Base-by-base conservation (phyloP, 2,113 vertebrate genomes). In the Tachysurus fulvidraco region DNA sequence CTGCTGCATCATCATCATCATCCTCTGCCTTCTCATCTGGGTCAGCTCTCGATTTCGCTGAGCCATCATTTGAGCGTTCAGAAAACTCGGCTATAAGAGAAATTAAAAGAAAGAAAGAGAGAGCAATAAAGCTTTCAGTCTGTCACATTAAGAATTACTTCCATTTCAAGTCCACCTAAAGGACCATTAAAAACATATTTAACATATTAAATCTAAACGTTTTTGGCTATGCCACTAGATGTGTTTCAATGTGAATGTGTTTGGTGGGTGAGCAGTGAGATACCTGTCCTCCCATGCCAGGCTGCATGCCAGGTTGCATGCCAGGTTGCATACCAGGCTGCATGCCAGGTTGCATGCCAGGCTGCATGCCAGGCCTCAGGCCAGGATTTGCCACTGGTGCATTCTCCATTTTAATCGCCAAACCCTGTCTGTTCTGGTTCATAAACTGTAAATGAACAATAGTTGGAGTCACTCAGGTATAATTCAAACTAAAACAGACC, bases 11-110 rank as follows among this genome's bases (percentile, higher is more conserved):
- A 98, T 93, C 94, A 98, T 95, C 52, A 97, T 95, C 96, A 98
- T 95, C 88, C 96, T 94, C 92, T 97, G 97, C 88, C 97, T 97
- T 86, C 96, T 95, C 93, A 99, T 95, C 93, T 99, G 97, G 88
- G 94, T 98, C 81, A 98, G 92, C 93, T 99, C 98, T 90, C 98
- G 94, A 91, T 94, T 98, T 81, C 97, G 96, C 94, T 99, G 98
- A 83, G 97, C 97, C 77, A 98, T 94, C 97, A 99, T 98, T 92
- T 99, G 98, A 84, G 98, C 96, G 12, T 97, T 99, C 83, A 99
- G 93, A 93, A 98, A 98, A 88, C 96, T 94, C 91, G 97, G 94
- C 96, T 97, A 91, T 28, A 65, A 50, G 73, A 79, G 73, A 90
- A 13, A 88, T 83, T 85, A 36, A 86, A n/a, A 77, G 44, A 82